Conservation (phyloP, 2,797 vertebrate genomes). For the Pseudochirops corinnae region DNA sequence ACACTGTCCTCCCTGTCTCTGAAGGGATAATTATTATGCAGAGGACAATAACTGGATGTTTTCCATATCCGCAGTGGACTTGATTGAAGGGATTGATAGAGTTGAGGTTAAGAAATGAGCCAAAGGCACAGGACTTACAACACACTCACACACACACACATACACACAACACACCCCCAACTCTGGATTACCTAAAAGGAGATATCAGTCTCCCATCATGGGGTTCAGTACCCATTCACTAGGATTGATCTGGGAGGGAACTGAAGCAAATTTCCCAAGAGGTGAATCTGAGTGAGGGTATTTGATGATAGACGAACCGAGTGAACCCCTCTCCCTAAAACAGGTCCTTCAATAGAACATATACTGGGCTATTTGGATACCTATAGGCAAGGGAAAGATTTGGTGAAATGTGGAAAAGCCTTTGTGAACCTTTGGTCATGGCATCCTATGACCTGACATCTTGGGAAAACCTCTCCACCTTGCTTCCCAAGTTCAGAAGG, state of each 20-base stretch:
- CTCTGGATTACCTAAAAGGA: neutral
- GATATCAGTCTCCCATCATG: neutral
- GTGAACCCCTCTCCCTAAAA: neutral
- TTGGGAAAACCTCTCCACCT: neutral
- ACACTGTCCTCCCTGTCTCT: neutral
- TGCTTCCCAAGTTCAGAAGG: neutral
- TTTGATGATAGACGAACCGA: neutral
- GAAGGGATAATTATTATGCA: no score
- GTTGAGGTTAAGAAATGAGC: neutral
- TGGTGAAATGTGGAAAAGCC: neutral
- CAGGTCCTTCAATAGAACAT: neutral
- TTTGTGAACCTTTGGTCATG: neutral
- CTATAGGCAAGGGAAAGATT: neutral
- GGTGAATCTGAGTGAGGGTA: neutral
- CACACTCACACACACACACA: neutral
- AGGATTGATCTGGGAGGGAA: neutral
- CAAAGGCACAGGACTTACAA: neutral
- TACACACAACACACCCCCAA: neutral
- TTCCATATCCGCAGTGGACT: conserved; percentile 7
- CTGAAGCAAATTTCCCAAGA: neutral
- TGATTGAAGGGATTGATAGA: neutral
- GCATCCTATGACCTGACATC: neutral
- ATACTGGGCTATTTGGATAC: neutral
- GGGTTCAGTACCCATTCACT: neutral
- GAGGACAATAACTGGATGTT: neutral